Percentiles rank a stretch among this genome's conserved stretches.
Conservation (phyloP, 2,113 vertebrate species). For the Corythaixoides concolor region DNA sequence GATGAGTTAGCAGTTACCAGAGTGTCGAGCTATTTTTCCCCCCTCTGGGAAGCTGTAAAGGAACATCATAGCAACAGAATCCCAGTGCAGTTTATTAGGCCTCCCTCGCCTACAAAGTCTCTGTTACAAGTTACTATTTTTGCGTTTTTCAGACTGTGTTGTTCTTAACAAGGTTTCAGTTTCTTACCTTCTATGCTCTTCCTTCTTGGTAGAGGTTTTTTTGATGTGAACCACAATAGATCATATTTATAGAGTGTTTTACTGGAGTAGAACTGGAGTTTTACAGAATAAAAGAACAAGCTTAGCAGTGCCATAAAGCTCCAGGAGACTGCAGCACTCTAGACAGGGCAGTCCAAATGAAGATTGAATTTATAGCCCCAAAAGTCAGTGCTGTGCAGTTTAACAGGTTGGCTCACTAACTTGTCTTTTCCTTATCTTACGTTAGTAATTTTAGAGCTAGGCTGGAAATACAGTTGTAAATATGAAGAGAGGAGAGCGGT, state of each 20-base stretch:
- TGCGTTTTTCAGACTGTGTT: neutral
- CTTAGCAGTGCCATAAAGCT: neutral
- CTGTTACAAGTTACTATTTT: neutral
- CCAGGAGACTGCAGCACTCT: neutral
- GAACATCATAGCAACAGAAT: constrained; percentile 24
- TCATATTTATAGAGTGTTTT: neutral
- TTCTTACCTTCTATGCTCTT: neutral
- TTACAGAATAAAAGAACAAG: neutral
- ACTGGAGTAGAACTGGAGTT: neutral
- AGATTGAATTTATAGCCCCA: neutral
- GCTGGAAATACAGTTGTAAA: neutral
- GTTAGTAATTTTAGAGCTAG: neutral
- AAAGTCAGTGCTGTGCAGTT: neutral
- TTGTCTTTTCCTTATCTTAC: neutral
- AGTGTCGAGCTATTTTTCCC: rapidly evolving
- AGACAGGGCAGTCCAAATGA: neutral
- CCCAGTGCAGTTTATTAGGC: constrained; percentile 30
- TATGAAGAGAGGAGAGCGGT: neutral
- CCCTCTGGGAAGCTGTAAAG: constrained; percentile 2
- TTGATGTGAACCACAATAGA: neutral
- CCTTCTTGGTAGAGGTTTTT: neutral
- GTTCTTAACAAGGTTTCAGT: neutral
- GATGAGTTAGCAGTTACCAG: constrained; percentile 46
- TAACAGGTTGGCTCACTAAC: neutral
- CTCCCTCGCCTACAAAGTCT: neutral